A percentile compares a stretch with the other conserved stretches of the same genome.
Evolutionary conservation across 2,797 vertebrate genomes (phyloP).

Genomic region (Neostethus bicornis): DNA sequence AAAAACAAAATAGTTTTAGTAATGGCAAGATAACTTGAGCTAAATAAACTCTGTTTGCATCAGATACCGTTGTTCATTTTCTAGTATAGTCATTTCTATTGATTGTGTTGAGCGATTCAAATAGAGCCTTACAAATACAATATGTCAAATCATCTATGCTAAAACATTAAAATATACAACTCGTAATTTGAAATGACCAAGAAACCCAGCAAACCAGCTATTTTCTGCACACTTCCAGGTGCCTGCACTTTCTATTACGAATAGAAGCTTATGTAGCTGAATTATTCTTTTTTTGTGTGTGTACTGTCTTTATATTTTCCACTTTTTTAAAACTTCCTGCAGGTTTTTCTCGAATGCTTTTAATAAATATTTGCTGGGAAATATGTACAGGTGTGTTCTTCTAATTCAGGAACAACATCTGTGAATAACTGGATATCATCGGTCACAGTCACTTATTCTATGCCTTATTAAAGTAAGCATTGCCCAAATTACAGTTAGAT

Average conservation of each 20-base stretch:
- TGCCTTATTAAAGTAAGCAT: constrained; percentile 60
- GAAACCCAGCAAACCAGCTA: constrained; percentile 67
- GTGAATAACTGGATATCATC: constrained; percentile 48
- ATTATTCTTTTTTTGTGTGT: constrained; percentile 49
- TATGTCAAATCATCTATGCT: constrained; percentile 37
- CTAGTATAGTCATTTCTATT: constrained; percentile 34
- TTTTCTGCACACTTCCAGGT: constrained; percentile 66
- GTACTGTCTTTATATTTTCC: constrained; percentile 49
- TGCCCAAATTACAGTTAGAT: constrained; percentile 59
- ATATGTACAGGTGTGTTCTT: constrained; percentile 36
- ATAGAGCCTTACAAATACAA: constrained; percentile 34
- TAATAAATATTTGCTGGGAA: constrained; percentile 46
- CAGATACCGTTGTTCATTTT: too few species aligned
- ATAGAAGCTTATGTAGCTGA: constrained; percentile 77
- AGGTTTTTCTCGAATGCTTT: constrained; percentile 40
- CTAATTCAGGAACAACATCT: constrained; percentile 44
- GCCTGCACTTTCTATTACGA: constrained; percentile 73
- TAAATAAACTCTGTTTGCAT: too few species aligned
- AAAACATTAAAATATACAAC: constrained; percentile 26
- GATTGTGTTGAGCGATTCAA: too few species aligned
- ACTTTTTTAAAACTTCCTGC: constrained; percentile 38
- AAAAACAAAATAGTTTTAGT: constrained; percentile 52
- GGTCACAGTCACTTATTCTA: constrained; percentile 46
- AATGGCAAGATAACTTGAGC: too few species aligned
- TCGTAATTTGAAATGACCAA: constrained; percentile 48